Percentiles rank a stretch among this genome's conserved stretches.
These are phyloP conservation scores for Lateolabrax maculatus DNA, from an alignment of 2,797 vertebrate genomes.

Conservation along the genomic window DNA sequence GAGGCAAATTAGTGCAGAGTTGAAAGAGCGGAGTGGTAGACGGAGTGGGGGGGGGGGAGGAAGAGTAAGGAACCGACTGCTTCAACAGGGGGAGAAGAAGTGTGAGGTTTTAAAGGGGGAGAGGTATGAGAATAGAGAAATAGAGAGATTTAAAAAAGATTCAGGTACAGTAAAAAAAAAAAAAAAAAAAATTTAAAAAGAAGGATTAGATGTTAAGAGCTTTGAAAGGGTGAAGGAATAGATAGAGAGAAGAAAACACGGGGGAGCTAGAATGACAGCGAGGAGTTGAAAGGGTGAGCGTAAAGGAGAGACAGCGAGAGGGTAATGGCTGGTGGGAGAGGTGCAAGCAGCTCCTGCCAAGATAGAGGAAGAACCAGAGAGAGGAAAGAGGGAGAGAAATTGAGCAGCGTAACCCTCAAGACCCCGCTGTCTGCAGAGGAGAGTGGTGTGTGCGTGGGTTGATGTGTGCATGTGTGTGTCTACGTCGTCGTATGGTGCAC, in stretches of 20 bases:
- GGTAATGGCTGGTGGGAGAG: slow-evolving; percentile 75
- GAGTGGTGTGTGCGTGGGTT: slow-evolving; percentile 39
- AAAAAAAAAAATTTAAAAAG: slow-evolving; percentile 28
- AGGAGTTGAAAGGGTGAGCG: slow-evolving; percentile 46
- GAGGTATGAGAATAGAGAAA: slow-evolving; percentile 34
- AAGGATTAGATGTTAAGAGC: slow-evolving; percentile 53
- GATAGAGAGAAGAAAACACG: slow-evolving; percentile 59
- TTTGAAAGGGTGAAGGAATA: slow-evolving; percentile 57
- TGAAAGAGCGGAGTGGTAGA: slow-evolving; percentile 71
- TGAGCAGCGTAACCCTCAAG: slow-evolving; percentile 77
- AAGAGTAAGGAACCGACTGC: slow-evolving; percentile 30
- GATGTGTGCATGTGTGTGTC: slow-evolving; percentile 45
- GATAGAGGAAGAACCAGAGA: slow-evolving; percentile 66
- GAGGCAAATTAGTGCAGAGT: slow-evolving; percentile 77
- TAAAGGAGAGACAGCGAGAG: slow-evolving; percentile 54
- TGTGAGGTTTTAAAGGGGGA: slow-evolving; percentile 29
- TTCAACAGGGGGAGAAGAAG: slow-evolving; percentile 32
- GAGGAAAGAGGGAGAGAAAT: slow-evolving; percentile 71
- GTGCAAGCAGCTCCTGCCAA: slow-evolving; percentile 72
- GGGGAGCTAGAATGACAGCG: slow-evolving; percentile 63
- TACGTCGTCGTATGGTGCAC: slow-evolving; percentile 21
- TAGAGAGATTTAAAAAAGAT: slow-evolving; percentile 36
- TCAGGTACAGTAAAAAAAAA: slow-evolving; percentile 43
- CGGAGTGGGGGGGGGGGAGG: slow-evolving; percentile 32
- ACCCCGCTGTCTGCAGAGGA: slow-evolving; percentile 73